Conservation (phyloP, 2,888 invertebrate genomes). For the Drosophila greeni region DNA sequence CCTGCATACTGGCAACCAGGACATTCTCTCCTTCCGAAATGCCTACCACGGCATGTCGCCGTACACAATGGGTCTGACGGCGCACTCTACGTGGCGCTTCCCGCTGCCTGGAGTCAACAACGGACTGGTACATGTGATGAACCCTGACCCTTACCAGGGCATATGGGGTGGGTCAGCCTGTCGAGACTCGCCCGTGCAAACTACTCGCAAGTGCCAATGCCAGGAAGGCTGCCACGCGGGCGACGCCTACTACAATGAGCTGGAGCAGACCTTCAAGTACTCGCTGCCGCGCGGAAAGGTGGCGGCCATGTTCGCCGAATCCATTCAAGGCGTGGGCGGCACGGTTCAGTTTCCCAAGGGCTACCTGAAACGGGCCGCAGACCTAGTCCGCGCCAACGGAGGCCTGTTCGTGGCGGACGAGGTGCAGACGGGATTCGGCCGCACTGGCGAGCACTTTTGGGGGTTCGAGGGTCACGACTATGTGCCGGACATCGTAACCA, state of each 20-base stretch:
- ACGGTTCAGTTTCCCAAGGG: constrained; percentile 94
- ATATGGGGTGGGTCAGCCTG: constrained; percentile 93
- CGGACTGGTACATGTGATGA: constrained; percentile 92
- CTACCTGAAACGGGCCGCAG: constrained; percentile 89
- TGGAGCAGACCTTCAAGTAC: constrained; percentile 84
- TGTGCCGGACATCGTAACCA: constrained; percentile 94
- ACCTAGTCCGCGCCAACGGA: constrained; percentile 87
- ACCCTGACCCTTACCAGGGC: constrained; percentile 95
- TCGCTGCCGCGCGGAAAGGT: constrained; percentile 88
- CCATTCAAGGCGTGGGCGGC: constrained; percentile 98
- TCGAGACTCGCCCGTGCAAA: constrained; percentile 91
- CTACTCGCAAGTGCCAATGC: constrained; percentile 85
- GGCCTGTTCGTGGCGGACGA: constrained; percentile 96
- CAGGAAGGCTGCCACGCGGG: constrained; percentile 84
- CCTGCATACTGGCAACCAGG: constrained; percentile 89
- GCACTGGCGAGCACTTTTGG: constrained; percentile 97
- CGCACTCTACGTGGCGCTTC: constrained; percentile 88
- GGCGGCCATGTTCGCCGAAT: constrained; percentile 95
- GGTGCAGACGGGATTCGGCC: constrained; percentile 97
- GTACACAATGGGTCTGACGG: constrained; percentile 89
- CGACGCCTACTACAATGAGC: constrained; percentile 89
- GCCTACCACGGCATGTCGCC: constrained; percentile 96
- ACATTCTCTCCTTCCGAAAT: constrained; percentile 91
- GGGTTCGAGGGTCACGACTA: constrained; percentile 94
- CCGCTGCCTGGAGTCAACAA: constrained; percentile 83